Base-by-base conservation (phyloP, 2,797 vertebrate species). In the Myotis pilosus region DNA sequence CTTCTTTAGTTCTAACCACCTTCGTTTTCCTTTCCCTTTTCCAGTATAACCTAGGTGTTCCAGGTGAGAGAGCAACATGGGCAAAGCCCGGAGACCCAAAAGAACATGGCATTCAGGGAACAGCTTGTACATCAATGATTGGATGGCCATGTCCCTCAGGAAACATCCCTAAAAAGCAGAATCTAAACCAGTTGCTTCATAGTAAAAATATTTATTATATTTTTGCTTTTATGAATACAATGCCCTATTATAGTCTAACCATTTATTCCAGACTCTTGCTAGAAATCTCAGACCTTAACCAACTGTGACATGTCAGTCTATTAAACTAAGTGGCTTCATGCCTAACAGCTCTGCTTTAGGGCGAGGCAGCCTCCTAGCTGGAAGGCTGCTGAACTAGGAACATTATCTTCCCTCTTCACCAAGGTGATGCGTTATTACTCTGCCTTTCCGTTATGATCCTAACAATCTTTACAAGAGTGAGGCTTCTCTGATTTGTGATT, bases 401-500 rank as follows among this genome's bases (percentile, higher is more conserved):
- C 17, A 51, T 55, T 85, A 78, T 78, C 55, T 28, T 96, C 28
- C 57, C 79, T 92, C 86, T 96, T 66, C 69, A 97, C 89, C 86
- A 78, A 79, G 55, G 87, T 72, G 78, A 95, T 81, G 55, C 76
- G 84, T 62, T 74, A 82, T 55, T 8, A 36, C 3, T 81, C 55
- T 3, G 0, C 71, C 78, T 97, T 90, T 86, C 91, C 81, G 96
- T 92, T 95, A 30, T 62, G 76, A 95, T 95, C 92, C 88, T 92
- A 68, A 88, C 33, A 89, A 62, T 97, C 38, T 33, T 57, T 86
- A 30, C 0, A 93, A 97, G 89, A 83, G 88, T 66, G 91, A 89
- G 88, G 66, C 68, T 96, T 86, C 49, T 87, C 87, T 71, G 51
- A 22, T 62, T 68, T 2, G 86, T 96, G 96, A 98, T 78, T 96